phyloP scores from a whole-genome alignment of 2,888 invertebrate species.

The Perizoma affinitatum region DNA sequence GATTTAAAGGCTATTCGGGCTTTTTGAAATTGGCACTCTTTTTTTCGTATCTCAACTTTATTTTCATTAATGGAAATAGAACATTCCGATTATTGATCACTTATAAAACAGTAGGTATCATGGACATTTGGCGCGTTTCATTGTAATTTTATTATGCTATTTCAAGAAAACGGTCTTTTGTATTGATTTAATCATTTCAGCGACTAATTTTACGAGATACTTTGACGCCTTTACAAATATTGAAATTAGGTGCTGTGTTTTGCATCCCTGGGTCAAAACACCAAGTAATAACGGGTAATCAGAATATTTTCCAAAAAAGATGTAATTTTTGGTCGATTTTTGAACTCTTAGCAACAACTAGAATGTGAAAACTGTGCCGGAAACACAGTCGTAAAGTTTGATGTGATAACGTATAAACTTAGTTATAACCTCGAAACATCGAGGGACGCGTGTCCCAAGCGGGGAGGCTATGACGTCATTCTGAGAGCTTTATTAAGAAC shows the following conservation, averaged over 20 bases:
- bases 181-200: slow-evolving; percentile 16
- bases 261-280: too few relatives aligned
- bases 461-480: slow-evolving; percentile 26
- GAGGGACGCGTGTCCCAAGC: slow-evolving; percentile 13
- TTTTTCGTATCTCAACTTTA: slow-evolving; percentile 17
- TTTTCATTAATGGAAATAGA: slow-evolving; percentile 22
- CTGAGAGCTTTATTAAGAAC: slow-evolving; percentile 14
- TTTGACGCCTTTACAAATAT: neutral
- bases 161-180: slow-evolving; percentile 17
- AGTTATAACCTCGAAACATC: slow-evolving; percentile 9
- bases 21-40: slow-evolving; percentile 27
- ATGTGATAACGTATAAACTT: slow-evolving; percentile 19
- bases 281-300: slow-evolving; percentile 1
- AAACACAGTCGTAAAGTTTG: slow-evolving; percentile 14
- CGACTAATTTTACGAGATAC: slow-evolving; percentile 14
- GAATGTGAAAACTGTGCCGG: slow-evolving; percentile 2
- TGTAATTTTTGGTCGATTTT: neutral
- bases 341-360: neutral
- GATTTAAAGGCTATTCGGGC: slow-evolving; percentile 34
- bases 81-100: slow-evolving; percentile 7
- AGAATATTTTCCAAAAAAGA: neutral
- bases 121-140: slow-evolving; percentile 13
- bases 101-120: slow-evolving; percentile 8
- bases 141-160: slow-evolving; percentile 17
- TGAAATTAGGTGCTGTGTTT: too few relatives aligned